Evolutionary conservation across 1,140 invertebrate species (phyloP), one percentile per base, ranked within the genome.

Genomic region (Dryas iulia): DNA sequence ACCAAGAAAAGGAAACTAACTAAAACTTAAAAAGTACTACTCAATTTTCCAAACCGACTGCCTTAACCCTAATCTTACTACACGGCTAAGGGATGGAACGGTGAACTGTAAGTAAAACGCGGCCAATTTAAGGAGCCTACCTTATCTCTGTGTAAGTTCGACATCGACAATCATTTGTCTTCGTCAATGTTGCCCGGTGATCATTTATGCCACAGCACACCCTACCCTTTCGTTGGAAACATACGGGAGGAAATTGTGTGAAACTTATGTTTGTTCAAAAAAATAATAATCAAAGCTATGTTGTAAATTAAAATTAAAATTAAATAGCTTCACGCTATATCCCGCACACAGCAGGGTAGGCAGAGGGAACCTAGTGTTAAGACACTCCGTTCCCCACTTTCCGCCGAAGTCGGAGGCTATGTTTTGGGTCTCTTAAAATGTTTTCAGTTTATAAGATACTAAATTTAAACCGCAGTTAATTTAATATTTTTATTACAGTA

Each of bases 201-300:
- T 89, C 87, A 90, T 90, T 90, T 89, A 90, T 90, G 87, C 87
- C 81, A 86, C 82, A 87, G 87, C 88, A 89, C 88, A 90, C 86
- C 87, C 86, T 88, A 90, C 87, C 88, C 87, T 88, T 89, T 89
- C 69, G 71, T 59, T 77, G 72, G 26, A 59, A 72, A 84, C 61
- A 78, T 66, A 86, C 74, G 78, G 73, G n/a, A n/a, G 14, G 3
- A n/a, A n/a, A 66, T 73, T 72, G 6, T 10, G 28, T 26, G 61
- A 28, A 76, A 33, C 76, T 59, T 70, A n/a, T n/a, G n/a, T n/a
- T n/a, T n/a, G n/a, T n/a, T n/a, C n/a, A n/a, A n/a, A n/a, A n/a
- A n/a, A n/a, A n/a, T n/a, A n/a, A n/a, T n/a, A n/a, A n/a, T n/a
- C n/a, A n/a, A n/a, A n/a, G n/a, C n/a, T n/a, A n/a, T n/a, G n/a